Evolutionary conservation across 2,113 vertebrate genomes (phyloP).

Genomic region (Dinomys branickii): DNA sequence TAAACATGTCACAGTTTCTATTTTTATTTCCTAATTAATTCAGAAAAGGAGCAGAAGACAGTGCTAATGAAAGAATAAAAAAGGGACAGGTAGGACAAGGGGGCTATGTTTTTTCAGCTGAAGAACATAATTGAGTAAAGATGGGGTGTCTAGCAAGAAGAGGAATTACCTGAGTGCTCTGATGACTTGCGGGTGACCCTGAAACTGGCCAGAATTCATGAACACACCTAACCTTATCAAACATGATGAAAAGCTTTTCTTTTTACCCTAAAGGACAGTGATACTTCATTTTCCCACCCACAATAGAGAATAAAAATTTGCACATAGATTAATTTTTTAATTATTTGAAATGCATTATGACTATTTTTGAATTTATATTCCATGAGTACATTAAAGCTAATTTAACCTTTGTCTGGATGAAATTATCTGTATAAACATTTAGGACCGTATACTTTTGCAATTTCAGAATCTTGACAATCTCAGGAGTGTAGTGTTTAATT

Average conservation of each 20-base stretch:
- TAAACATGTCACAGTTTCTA: conserved; percentile 76
- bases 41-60: conserved; percentile 65
- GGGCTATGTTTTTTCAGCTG: neutral
- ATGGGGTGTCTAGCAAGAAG: neutral
- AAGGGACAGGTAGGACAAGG: neutral
- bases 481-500: conserved; percentile 60
- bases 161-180: neutral
- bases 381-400: conserved; percentile 14
- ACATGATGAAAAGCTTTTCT: neutral
- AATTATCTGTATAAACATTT: conserved; percentile 53
- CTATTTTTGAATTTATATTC: neutral
- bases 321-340: conserved; percentile 24
- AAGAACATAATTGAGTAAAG: neutral
- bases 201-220: neutral
- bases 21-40: conserved; percentile 80
- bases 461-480: conserved; percentile 37
- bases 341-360: conserved; percentile 33
- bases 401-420: conserved; percentile 65
- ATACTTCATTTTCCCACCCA: neutral
- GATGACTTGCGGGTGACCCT: neutral
- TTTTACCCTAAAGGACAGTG: neutral
- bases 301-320: neutral
- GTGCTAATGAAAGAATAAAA: conserved; percentile 41
- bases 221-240: neutral
- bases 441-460: conserved; percentile 22